Evolutionary conservation across 2,113 vertebrate species (phyloP), one percentile per base, ranked within the genome.

Genomic region (Osmerus eperlanus): DNA sequence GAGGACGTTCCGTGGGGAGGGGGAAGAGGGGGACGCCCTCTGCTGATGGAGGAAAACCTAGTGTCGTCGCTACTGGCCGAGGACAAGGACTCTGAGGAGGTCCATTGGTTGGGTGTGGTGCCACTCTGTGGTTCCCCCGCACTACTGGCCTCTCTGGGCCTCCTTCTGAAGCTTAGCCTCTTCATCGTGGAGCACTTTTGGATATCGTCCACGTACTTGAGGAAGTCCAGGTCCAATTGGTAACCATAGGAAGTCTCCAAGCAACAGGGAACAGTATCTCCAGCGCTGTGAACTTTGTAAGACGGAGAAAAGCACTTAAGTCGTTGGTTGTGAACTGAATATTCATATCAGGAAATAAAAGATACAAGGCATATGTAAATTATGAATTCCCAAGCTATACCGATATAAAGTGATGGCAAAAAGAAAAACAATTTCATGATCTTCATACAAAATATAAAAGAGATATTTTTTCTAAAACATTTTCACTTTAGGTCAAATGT

Each of bases 101-200:
- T 90, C 94, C 94, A 95, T 52, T 81, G 84, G 63, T 82, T 87
- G 69, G 92, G 89, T 7, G 90, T 87, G 77, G 81, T 61, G 28
- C 83, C 63, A 25, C 83, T 78, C 25, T 75, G 91, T 51, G 88
- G 86, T 80, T 86, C 82, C 69, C 89, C 89, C 0, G 13, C 80
- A 72, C 88, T 81, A 65, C 80, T 87, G n/a, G 89, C 66, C 11
- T 76, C 83, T 88, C 93, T 94, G 79, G 90, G 89, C 84, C 91
- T 93, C 83, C 94, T 96, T 78, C 84, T 92, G 67, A 98, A 93
- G 81, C 93, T 95, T 65, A 99, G 70, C 61, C 94, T 96, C 87
- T 92, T 98, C 88, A 99, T 95, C 73, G 94, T 96, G 86, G 91
- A 91, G 70, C 91, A 84, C 81, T 94, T 92, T 71, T 95, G 93